Conservation (phyloP, 1,140 invertebrate genomes). For the Teleogryllus occipitalis region DNA sequence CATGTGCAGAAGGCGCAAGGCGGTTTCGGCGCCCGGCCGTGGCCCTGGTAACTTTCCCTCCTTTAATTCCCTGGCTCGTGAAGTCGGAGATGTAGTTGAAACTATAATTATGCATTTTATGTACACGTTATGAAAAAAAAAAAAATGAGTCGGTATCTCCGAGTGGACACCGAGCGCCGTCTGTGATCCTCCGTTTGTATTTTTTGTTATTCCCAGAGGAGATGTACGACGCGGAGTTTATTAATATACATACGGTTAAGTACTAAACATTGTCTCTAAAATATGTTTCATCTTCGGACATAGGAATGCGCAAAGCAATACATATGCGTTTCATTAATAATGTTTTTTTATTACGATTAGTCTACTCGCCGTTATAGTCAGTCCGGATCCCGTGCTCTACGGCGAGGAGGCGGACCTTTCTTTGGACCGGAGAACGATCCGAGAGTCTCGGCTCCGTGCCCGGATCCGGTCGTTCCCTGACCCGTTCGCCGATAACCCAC, state of each 20-base stretch:
- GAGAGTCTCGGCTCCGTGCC: no score
- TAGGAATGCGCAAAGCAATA: not conserved
- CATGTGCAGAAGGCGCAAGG: not conserved
- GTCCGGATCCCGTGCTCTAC: no score
- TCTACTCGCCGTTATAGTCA: not conserved
- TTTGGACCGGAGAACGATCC: no score
- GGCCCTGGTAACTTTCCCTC: not conserved
- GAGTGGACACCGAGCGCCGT: not conserved
- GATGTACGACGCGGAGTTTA: not conserved
- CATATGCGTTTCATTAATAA: not conserved
- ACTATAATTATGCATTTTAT: not conserved
- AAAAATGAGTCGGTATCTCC: not conserved
- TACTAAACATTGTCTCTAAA: not conserved
- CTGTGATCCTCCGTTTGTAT: not conserved
- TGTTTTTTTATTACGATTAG: not conserved
- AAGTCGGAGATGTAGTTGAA: not conserved
- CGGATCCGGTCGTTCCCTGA: no score
- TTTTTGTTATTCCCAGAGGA: not conserved
- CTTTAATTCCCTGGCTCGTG: not conserved
- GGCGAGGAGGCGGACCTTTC: no score
- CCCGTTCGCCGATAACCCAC: no score
- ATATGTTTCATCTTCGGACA: not conserved
- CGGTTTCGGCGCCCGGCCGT: not conserved
- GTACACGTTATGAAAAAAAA: not conserved
- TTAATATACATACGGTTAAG: not conserved